Conservation (phyloP, 2,888 invertebrate species). For the Empis stercorea region DNA sequence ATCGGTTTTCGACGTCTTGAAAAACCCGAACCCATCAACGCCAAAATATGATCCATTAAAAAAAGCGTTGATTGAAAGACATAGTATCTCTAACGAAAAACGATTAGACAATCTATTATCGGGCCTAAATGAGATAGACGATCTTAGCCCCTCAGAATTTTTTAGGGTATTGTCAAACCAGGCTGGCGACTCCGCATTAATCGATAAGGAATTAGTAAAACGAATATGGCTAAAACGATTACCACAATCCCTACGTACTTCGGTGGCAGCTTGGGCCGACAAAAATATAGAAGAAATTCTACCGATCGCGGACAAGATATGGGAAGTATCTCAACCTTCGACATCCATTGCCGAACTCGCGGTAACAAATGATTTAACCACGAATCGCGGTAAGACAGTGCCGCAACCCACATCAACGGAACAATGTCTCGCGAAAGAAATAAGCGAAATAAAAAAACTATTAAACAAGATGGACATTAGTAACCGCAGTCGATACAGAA, state of each 20-base stretch:
- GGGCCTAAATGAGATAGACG: not conserved
- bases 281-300: not conserved
- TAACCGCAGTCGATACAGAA: no score
- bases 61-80: not conserved
- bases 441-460: no score
- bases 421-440: no score
- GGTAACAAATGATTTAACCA: no score
- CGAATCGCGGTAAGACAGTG: no score
- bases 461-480: no score
- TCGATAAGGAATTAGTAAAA: not conserved
- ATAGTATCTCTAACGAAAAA: not conserved
- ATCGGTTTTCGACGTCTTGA: no score
- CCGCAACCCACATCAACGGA: no score
- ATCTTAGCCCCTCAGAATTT: not conserved
- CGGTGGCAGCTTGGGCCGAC: not conserved
- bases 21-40: no score
- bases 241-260: not conserved
- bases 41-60: not conserved
- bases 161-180: not conserved
- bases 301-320: not conserved
- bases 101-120: not conserved
- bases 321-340: not conserved
- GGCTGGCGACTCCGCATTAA: not conserved
- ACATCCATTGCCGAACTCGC: no score
- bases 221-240: not conserved